Percentiles rank a stretch among this genome's conserved stretches.
These are phyloP conservation scores for Lepisosteus osseus DNA, from an alignment of 2,113 vertebrate species.

Conservation along the genomic window DNA sequence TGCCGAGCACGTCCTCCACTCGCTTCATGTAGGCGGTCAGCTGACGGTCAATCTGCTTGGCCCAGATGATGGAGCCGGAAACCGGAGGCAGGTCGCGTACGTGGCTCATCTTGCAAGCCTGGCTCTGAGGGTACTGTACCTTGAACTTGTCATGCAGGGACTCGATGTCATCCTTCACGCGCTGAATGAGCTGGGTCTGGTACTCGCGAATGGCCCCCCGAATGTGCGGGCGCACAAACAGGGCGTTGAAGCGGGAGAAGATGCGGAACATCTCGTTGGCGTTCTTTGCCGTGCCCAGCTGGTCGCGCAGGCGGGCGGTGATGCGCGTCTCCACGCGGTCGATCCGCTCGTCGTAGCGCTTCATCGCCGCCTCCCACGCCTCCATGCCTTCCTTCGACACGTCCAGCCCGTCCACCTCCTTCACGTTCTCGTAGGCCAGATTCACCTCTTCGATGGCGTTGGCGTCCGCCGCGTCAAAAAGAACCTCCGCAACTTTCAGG, in stretches of 20 bases:
- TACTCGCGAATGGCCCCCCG: conserved; percentile 95
- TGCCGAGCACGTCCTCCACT: conserved; percentile 94
- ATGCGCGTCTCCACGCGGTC: conserved; percentile 96
- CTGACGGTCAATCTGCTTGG: conserved; percentile 96
- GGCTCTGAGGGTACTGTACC: conserved; percentile 96
- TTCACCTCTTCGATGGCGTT: conserved; percentile 98
- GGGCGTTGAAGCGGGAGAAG: conserved; percentile 94
- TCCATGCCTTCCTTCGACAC: conserved; percentile 97
- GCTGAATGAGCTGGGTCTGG: conserved; percentile 95
- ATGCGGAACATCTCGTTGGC: conserved; percentile 98
- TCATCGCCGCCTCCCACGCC: conserved; percentile 97
- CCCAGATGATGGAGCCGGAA: conserved; percentile 97
- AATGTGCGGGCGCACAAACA: conserved; percentile 97
- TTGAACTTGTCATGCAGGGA: conserved; percentile 98
- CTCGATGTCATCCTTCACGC: conserved; percentile 95
- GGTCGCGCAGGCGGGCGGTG: conserved; percentile 91
- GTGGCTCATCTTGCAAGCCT: conserved; percentile 97
- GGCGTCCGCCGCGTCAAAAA: conserved; percentile 94
- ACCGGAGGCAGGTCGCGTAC: conserved; percentile 92
- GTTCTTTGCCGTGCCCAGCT: conserved; percentile 95
- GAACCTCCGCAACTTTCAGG: conserved; percentile 92
- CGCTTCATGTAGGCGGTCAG: conserved; percentile 98
- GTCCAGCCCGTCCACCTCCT: conserved; percentile 94
- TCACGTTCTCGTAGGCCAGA: conserved; percentile 96
- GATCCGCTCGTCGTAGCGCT: conserved; percentile 93